Percentiles rank a stretch among this genome's conserved stretches.
These are phyloP conservation scores for Diplazon laetatorius DNA, from an alignment of 2,888 invertebrate genomes.

Conservation along the genomic window DNA sequence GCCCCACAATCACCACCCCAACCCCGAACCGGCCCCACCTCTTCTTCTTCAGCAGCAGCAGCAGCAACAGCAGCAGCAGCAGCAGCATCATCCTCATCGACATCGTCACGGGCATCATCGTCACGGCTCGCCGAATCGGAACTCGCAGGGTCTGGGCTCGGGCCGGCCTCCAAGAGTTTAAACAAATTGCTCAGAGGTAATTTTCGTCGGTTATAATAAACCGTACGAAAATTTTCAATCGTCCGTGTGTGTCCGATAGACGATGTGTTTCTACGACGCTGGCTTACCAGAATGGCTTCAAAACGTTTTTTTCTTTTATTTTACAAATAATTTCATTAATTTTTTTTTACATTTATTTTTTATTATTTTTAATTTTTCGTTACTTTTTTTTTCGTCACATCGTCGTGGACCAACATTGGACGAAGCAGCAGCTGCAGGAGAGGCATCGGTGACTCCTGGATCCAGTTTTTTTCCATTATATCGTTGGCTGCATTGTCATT, in stretches of 20 bases:
- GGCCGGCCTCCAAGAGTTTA: constrained; percentile 79
- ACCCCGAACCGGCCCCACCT: constrained; percentile 60
- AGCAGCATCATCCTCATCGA: constrained; percentile 67
- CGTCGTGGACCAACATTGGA: constrained; percentile 14
- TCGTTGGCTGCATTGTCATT: neutral
- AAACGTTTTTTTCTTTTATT: constrained; percentile 20
- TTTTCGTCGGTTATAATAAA: constrained; percentile 66
- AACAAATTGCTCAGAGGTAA: constrained; percentile 81
- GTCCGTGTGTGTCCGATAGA: constrained; percentile 67
- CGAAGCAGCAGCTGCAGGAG: neutral
- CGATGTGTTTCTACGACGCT: constrained; percentile 57
- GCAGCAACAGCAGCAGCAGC: constrained; percentile 67
- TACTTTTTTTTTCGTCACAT: constrained; percentile 20
- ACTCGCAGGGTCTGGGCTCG: constrained; percentile 73
- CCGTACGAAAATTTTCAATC: too few species aligned
- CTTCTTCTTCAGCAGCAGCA: constrained; percentile 66
- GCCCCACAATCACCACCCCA: constrained; percentile 73
- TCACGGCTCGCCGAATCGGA: constrained; percentile 70
- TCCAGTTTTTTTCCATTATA: constrained; percentile 24
- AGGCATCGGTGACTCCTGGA: neutral
- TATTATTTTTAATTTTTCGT: constrained; percentile 24
- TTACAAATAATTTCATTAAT: too few species aligned
- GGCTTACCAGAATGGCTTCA: constrained; percentile 65
- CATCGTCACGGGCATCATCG: constrained; percentile 67
- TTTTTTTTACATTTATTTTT: constrained; percentile 20